Evolutionary conservation across 1,140 invertebrate genomes (phyloP), one percentile per base, ranked within the genome.

Genomic region (Chrysoperla carnea): DNA sequence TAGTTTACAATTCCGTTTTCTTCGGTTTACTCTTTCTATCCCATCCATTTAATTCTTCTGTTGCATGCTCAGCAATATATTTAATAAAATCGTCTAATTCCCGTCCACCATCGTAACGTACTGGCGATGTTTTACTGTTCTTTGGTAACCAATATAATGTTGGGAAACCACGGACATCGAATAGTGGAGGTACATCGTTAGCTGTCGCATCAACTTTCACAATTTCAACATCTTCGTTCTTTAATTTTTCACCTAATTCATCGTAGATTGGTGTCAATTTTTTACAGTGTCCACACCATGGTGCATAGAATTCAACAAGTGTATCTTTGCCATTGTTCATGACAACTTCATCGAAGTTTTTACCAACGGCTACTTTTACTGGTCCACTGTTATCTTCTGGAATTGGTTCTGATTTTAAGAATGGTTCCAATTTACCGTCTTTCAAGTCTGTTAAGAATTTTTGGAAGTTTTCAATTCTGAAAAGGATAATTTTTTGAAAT

Each of bases 271-370:
- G 95, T 1, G 88, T 76, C 12, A 99, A 68, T 60, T 88, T 90
- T 66, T 96, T 96, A 69, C 95, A 99, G 57, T 99, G 95, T 48
- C 94, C 94, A 63, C 95, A 99, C 93, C 93, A 98, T 1, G 93
- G 92, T 29, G 93, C 93, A 66, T 98, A 98, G 66, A 98, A 98
- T 63, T 98, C 93, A 49, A 99, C 78, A 6, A 99, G 67, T 5
- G 88, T 88, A 65, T 99, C 95, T 58, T 93, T 89, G 23, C 70
- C 81, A 50, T 84, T 84, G 57, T 99, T 83, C 6, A 75, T 82
- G 0, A 99, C 90, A 38, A 98, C 68, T 43, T 98, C 85, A 58
- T 97, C 83, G 66, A 98, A 98, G 66, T 97, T 98, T 63, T 91
- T 93, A 13, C 77, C 94, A 11, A 99, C 95, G 15, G 88, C 91